Conservation (phyloP, 2,113 vertebrate species). For the Silurus meridionalis region DNA sequence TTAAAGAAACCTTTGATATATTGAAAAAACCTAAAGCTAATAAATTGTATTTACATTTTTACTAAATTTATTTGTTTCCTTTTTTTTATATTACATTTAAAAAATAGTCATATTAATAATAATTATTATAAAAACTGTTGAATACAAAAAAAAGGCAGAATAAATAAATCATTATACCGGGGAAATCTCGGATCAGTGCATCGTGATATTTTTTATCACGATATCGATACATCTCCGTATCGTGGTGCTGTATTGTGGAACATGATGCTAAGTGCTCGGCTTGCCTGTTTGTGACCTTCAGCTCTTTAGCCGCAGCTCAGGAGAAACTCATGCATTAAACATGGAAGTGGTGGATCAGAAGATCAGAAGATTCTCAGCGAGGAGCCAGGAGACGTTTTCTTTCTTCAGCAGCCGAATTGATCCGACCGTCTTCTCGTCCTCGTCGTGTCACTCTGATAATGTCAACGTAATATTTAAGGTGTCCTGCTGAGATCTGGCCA, state of each 20-base stretch:
- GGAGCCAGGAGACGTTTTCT: constrained; percentile 3
- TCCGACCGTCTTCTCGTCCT: neutral
- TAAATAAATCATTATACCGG: too few relatives aligned
- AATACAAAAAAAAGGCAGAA: too few relatives aligned
- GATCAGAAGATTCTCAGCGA: constrained; percentile 9
- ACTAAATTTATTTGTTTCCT: too few relatives aligned
- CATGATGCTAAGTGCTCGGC: constrained; percentile 2
- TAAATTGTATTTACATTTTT: too few relatives aligned
- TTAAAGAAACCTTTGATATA: too few relatives aligned
- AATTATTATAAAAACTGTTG: too few relatives aligned
- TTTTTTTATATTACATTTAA: too few relatives aligned
- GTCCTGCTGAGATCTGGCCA: neutral
- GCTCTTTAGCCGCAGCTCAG: constrained; percentile 7
- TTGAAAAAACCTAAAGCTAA: too few relatives aligned
- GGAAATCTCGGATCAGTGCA: neutral
- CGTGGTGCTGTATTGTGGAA: neutral
- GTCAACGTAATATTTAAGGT: constrained; percentile 18
- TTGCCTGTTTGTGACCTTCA: constrained; percentile 1
- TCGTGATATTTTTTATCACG: neutral
- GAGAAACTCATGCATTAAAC: constrained; percentile 43
- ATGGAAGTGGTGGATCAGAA: constrained; percentile 18
- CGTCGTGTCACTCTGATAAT: constrained; percentile 29
- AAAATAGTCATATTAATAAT: too few relatives aligned
- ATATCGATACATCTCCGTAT: neutral
- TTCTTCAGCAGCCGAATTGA: constrained; percentile 12